Conservation (phyloP, 2,113 vertebrate species). For the Nibea albiflora region DNA sequence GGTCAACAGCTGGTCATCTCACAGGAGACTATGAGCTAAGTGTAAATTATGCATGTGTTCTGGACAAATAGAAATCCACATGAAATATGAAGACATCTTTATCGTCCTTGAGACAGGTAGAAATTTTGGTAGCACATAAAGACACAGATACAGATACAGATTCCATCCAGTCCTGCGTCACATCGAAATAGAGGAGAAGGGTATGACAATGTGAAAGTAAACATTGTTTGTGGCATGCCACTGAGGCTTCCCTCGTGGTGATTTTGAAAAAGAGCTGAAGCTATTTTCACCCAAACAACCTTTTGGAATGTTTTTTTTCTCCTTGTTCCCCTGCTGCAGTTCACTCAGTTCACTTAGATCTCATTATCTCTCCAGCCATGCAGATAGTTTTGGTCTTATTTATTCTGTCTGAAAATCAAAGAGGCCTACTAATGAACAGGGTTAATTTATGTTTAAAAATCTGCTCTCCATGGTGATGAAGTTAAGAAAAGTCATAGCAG, state of each 20-base stretch:
- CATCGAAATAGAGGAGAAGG: neutral
- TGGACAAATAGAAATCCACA: constrained; percentile 1
- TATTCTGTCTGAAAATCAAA: neutral
- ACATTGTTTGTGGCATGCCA: neutral
- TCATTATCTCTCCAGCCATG: neutral
- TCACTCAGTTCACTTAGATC: neutral
- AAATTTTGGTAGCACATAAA: neutral
- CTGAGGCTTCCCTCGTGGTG: neutral
- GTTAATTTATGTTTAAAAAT: neutral
- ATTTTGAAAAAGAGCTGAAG: neutral
- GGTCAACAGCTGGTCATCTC: constrained; percentile 6
- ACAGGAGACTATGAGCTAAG: neutral
- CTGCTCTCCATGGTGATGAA: neutral
- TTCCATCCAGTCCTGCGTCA: neutral
- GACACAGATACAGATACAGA: neutral
- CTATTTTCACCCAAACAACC: neutral
- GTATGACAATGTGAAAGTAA: neutral
- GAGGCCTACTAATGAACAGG: neutral
- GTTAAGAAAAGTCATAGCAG: neutral
- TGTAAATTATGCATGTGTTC: constrained; percentile 37
- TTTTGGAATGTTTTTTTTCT: neutral
- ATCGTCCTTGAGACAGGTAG: constrained; percentile 17
- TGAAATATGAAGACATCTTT: constrained; percentile 49
- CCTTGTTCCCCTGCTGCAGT: neutral
- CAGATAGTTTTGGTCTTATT: neutral